A percentile compares a stretch with the other conserved stretches of the same genome.
Evolutionary conservation across 2,888 invertebrate species (phyloP).

Genomic region (Ophonus ardosiacus): DNA sequence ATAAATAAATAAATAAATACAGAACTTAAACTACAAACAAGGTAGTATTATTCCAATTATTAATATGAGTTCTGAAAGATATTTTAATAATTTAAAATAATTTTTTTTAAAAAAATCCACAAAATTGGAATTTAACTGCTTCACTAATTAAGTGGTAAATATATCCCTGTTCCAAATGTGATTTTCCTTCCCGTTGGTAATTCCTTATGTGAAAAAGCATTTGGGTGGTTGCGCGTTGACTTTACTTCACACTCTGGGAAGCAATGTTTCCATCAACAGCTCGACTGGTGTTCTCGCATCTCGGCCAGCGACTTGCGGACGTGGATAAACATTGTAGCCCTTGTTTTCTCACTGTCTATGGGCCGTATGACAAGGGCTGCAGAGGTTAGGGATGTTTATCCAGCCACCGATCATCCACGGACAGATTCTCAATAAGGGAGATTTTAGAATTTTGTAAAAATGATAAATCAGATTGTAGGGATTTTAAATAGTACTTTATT

Average conservation of each 20-base stretch:
- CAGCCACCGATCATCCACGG: constrained; percentile 22
- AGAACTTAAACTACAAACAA: too few relatives aligned
- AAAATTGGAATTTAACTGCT: too few relatives aligned
- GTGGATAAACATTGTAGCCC: constrained; percentile 40
- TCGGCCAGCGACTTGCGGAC: constrained; percentile 8
- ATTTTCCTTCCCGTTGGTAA: background rate
- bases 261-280: constrained; percentile 48
- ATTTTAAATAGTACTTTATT: too few relatives aligned
- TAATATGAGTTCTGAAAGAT: too few relatives aligned
- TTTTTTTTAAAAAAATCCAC: too few relatives aligned
- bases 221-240: background rate
- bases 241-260: constrained; percentile 28
- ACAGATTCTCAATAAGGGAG: background rate
- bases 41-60: too few relatives aligned
- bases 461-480: too few relatives aligned
- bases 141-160: too few relatives aligned
- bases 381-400: constrained; percentile 34
- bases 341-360: constrained; percentile 41
- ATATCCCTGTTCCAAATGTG: background rate
- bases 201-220: background rate
- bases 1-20: too few relatives aligned
- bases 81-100: too few relatives aligned
- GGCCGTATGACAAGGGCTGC: constrained; percentile 29
- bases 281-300: background rate
- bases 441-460: background rate